Conservation (phyloP, 2,113 vertebrate genomes). For the Tiliqua scincoides region DNA sequence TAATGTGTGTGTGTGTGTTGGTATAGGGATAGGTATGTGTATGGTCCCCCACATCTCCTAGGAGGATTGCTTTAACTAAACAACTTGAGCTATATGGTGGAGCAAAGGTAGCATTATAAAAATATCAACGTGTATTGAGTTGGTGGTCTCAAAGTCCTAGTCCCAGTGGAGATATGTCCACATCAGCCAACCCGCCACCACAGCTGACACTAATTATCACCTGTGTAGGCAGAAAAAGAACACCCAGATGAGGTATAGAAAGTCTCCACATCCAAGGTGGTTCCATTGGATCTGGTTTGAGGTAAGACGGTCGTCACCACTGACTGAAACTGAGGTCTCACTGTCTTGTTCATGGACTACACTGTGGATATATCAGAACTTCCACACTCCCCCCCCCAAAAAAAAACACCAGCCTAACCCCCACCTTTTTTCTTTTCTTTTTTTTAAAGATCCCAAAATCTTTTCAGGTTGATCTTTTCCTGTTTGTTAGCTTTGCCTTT, state of each 20-base stretch:
- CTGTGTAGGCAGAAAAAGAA: not conserved
- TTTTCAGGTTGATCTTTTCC: not conserved
- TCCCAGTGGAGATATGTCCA: conserved; percentile 18
- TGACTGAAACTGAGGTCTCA: not conserved
- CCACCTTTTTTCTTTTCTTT: not conserved
- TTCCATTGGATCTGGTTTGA: conserved; percentile 24
- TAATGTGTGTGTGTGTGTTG: conserved; percentile 34
- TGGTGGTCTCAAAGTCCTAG: conserved; percentile 5
- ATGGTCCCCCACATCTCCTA: conserved; percentile 36
- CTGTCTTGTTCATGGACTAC: not conserved
- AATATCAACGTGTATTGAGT: conserved; percentile 6
- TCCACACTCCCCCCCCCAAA: no score
- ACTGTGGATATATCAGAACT: not conserved
- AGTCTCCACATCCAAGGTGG: not conserved
- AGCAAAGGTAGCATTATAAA: conserved; percentile 36
- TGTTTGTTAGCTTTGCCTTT: not conserved
- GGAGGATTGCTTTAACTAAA: conserved; percentile 42
- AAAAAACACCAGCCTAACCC: not conserved
- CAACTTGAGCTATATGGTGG: conserved; percentile 26
- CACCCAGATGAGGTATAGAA: conserved; percentile 6
- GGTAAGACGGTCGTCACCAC: not conserved
- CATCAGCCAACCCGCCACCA: conserved; percentile 5
- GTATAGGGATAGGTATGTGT: conserved; percentile 37
- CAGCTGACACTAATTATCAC: conserved; percentile 19
- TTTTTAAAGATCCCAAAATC: not conserved